A percentile compares a stretch with the other conserved stretches of the same genome.
These are phyloP conservation scores for Urocitellus parryii DNA, from an alignment of 2,113 vertebrate genomes.

Conservation along the genomic window DNA sequence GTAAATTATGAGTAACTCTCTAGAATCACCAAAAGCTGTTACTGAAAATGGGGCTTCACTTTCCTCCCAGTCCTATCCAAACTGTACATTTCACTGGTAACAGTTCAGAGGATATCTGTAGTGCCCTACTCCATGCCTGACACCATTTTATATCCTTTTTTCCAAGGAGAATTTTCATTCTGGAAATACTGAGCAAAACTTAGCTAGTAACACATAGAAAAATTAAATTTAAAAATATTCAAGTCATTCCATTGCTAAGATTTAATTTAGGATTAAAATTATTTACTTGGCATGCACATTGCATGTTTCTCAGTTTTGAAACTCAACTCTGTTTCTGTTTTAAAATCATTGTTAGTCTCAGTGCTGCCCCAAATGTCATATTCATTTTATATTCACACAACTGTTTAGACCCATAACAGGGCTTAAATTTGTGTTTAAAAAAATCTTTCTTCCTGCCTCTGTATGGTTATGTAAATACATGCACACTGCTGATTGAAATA, in stretches of 20 bases:
- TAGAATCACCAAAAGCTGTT: neutral
- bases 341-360: neutral
- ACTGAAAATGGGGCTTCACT: neutral
- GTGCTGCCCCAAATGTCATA: neutral
- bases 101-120: neutral
- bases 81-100: neutral
- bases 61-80: neutral
- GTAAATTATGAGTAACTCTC: neutral
- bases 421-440: neutral
- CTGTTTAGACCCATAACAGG: neutral
- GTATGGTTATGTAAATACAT: neutral
- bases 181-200: neutral
- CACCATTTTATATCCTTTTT: neutral
- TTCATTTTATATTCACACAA: neutral
- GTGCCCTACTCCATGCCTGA: neutral
- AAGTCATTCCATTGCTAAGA: conserved; percentile 31
- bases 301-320: neutral
- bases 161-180: neutral
- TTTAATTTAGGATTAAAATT: conserved; percentile 28
- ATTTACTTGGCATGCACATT: neutral
- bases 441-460: neutral
- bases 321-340: conserved; percentile 43
- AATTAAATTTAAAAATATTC: conserved; percentile 33
- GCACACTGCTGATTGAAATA: neutral
- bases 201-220: neutral